These are phyloP conservation scores for Ciconia boyciana DNA, from an alignment of 2,113 vertebrate species.

Conservation along the genomic window DNA sequence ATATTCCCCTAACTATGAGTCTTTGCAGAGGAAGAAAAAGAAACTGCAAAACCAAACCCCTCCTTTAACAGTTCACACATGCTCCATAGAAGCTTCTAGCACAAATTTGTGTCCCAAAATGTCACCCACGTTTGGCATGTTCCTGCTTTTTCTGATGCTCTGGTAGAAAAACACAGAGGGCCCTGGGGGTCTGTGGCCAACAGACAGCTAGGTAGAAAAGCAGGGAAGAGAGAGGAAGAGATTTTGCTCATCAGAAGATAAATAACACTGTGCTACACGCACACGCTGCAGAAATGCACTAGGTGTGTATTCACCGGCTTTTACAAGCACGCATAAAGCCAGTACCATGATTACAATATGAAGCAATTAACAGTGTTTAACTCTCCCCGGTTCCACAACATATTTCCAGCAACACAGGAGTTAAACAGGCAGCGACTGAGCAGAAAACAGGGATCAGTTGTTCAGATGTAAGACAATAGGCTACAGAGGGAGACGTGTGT, in stretches of 20 bases:
- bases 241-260: not conserved
- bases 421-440: not conserved
- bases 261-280: fast-evolving
- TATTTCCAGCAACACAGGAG: not conserved
- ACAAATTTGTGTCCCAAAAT: not conserved
- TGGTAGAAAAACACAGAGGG: not conserved
- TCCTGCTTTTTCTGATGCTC: not conserved
- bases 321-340: not conserved
- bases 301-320: not conserved
- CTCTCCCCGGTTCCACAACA: not conserved
- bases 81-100: not conserved
- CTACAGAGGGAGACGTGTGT: not conserved
- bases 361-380: not conserved
- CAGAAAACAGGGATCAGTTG: not conserved
- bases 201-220: not conserved
- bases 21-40: not conserved
- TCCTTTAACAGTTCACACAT: not conserved
- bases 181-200: not conserved
- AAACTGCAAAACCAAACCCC: not conserved
- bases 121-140: not conserved
- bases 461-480: not conserved
- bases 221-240: not conserved
- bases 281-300: not conserved
- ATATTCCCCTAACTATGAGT: not conserved
- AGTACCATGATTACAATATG: not conserved